phyloP scores from a whole-genome alignment of 92 coral and sea anemone species.

The Bergia sp. region DNA sequence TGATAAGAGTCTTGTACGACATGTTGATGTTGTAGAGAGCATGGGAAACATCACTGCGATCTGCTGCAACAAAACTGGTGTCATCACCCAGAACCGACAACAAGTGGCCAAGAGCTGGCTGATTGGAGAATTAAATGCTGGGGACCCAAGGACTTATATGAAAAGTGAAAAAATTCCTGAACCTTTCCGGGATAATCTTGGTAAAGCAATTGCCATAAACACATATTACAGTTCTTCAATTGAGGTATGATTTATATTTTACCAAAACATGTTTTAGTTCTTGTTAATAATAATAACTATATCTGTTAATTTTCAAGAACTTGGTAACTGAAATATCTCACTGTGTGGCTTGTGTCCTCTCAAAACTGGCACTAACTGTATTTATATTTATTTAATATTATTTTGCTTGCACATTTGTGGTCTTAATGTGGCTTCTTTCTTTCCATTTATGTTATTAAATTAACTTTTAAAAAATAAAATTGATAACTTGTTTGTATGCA shows the following conservation, averaged over 20 bases:
- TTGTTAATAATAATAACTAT: no score
- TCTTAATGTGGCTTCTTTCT: no score
- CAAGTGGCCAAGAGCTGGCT: conserved; percentile 83
- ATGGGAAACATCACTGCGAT: conserved; percentile 97
- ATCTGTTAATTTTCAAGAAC: no score
- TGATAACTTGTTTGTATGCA: no score
- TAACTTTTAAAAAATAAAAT: no score
- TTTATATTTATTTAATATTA: no score
- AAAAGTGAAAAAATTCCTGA: conserved; percentile 60
- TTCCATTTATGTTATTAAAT: no score
- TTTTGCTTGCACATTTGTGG: no score
- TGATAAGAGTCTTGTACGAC: conserved; percentile 89
- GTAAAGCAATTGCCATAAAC: conserved; percentile 89
- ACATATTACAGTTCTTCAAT: conserved; percentile 86
- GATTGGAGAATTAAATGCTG: conserved; percentile 60
- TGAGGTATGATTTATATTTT: conserved; percentile 55
- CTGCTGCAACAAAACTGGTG: conserved; percentile 98
- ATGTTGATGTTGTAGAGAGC: conserved; percentile 88
- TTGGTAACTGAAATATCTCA: no score
- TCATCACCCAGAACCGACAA: conserved; percentile 92
- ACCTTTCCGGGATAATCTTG: conserved; percentile 68
- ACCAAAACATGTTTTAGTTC: background rate
- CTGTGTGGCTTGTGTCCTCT: no score
- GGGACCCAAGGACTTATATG: conserved; percentile 70
- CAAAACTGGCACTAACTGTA: no score